Conservation (phyloP, 2,888 invertebrate genomes). For the Chymomyza caudatula region DNA sequence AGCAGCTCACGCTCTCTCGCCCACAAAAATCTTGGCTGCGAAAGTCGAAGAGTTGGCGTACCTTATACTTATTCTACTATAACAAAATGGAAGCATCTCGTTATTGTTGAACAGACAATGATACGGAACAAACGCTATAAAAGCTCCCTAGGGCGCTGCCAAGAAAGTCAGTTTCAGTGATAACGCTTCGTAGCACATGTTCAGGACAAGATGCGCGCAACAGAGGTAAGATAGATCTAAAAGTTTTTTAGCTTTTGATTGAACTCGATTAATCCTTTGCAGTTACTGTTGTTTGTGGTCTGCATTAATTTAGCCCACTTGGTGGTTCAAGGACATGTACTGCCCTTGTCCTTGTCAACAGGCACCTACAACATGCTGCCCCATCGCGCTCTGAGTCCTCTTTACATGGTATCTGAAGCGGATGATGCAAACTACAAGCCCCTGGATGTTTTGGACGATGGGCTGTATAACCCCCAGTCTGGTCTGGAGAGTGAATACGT, state of each 20-base stretch:
- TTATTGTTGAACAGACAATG: neutral
- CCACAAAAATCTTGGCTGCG: too few relatives aligned
- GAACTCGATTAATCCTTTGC: constrained; percentile 15
- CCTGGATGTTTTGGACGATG: constrained; percentile 39
- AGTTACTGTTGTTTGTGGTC: constrained; percentile 28
- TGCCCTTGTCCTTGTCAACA: too few relatives aligned
- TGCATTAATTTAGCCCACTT: constrained; percentile 11
- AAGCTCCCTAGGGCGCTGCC: constrained; percentile 45
- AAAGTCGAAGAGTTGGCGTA: too few relatives aligned
- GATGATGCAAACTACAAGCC: constrained; percentile 32
- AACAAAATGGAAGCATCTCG: constrained; percentile 20
- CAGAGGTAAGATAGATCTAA: constrained; percentile 26
- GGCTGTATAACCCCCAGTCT: constrained; percentile 42
- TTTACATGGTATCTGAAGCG: constrained; percentile 1
- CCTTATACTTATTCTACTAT: too few relatives aligned
- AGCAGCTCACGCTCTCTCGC: too few relatives aligned
- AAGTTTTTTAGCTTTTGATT: neutral
- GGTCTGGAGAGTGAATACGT: constrained; percentile 46
- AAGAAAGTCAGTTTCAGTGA: constrained; percentile 45
- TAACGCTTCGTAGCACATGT: constrained; percentile 20
- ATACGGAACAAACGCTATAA: constrained; percentile 37
- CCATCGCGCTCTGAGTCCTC: too few relatives aligned
- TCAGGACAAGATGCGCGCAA: constrained; percentile 31
- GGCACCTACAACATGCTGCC: neutral
- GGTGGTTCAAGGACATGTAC: neutral